A percentile compares a stretch with the other conserved stretches of the same genome.
These are phyloP conservation scores for Lacanobia wlatinum DNA, from an alignment of 2,888 invertebrate genomes.

Conservation along the genomic window DNA sequence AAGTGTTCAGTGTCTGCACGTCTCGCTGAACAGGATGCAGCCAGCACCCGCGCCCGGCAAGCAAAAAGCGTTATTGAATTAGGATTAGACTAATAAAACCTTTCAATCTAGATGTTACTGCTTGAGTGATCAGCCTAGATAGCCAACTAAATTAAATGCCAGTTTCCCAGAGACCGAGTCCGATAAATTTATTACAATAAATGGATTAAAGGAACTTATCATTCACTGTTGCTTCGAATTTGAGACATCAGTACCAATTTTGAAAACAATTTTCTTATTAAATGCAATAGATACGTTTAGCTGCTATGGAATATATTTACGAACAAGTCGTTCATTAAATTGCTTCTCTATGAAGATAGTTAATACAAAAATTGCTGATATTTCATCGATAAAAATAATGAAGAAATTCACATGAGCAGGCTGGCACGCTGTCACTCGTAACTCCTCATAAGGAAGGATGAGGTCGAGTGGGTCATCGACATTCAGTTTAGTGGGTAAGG, in stretches of 20 bases:
- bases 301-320: conserved; percentile 26
- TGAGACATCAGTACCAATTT: conserved; percentile 52
- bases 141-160: conserved; percentile 86
- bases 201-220: conserved; percentile 59
- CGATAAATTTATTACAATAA: conserved; percentile 67
- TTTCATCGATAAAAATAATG: conserved; percentile 60
- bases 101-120: conserved; percentile 88
- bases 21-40: conserved; percentile 79
- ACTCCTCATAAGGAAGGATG: conserved; percentile 75
- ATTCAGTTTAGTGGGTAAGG: conserved; percentile 85
- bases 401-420: conserved; percentile 66
- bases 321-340: conserved; percentile 32
- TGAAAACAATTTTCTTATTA: conserved; percentile 42
- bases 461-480: conserved; percentile 79
- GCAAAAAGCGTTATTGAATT: conserved; percentile 87
- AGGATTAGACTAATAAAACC: conserved; percentile 88
- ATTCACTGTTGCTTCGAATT: conserved; percentile 50
- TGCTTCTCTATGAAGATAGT: conserved; percentile 35
- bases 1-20: conserved; percentile 80
- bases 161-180: conserved; percentile 87
- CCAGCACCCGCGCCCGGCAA: conserved; percentile 70
- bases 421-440: conserved; percentile 77
- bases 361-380: conserved; percentile 43
- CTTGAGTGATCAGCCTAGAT: conserved; percentile 88
- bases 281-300: conserved; percentile 20